Conservation (phyloP, 2,113 vertebrate genomes). For the Proteles cristata region DNA sequence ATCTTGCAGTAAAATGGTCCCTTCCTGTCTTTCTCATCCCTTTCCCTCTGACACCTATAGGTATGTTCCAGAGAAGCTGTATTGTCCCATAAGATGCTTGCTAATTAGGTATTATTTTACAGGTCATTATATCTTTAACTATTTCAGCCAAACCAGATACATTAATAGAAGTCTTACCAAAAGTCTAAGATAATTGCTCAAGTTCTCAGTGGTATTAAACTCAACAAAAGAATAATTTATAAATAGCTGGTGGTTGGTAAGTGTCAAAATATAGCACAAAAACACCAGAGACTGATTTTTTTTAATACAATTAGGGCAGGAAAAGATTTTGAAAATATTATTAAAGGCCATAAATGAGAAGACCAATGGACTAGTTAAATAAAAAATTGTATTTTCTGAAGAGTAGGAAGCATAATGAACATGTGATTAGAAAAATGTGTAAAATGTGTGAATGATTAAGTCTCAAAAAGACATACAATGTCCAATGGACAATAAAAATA, state of each 20-base stretch:
- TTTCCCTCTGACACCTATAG: background rate
- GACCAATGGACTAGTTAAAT: background rate
- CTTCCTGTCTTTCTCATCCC: background rate
- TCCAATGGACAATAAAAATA: background rate
- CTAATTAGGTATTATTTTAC: conserved; percentile 6
- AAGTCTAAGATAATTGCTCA: background rate
- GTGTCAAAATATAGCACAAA: background rate
- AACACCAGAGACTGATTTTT: background rate
- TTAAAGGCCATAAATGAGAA: background rate
- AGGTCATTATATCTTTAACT: background rate
- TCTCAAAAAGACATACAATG: background rate
- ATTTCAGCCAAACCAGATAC: background rate
- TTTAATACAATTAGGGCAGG: background rate
- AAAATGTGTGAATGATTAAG: background rate
- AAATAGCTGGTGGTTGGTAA: background rate
- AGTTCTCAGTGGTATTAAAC: background rate
- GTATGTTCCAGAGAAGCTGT: background rate
- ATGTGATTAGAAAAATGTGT: background rate
- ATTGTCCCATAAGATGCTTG: background rate
- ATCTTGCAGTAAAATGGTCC: accelerated
- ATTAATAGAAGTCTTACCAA: background rate
- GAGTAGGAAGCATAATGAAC: background rate
- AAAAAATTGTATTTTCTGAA: background rate
- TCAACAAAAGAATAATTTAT: background rate
- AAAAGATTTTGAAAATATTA: background rate